Percentiles rank a stretch among this genome's conserved stretches.
Conservation (phyloP, 2,888 invertebrate genomes). For the Amblyjoppa fuscipennis region DNA sequence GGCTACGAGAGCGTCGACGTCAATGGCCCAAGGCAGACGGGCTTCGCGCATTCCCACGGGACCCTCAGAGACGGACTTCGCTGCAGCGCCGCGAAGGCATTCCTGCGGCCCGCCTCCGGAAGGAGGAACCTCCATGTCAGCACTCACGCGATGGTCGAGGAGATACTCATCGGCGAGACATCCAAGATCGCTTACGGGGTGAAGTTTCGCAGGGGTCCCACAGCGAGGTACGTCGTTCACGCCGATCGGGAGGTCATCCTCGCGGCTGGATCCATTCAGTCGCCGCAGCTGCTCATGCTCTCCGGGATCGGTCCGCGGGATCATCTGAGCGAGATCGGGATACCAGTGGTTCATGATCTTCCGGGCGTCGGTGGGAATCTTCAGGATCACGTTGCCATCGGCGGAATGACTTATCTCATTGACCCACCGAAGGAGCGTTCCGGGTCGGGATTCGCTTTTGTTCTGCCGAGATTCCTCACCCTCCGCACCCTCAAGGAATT, state of each 20-base stretch:
- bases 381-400: constrained; percentile 93
- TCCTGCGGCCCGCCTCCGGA: constrained; percentile 89
- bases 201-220: constrained; percentile 87
- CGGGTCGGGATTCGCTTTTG: constrained; percentile 88
- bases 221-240: constrained; percentile 85
- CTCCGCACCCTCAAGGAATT: constrained; percentile 89
- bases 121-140: constrained; percentile 92
- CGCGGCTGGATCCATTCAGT: constrained; percentile 93
- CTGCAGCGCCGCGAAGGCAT: constrained; percentile 94
- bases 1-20: constrained; percentile 91
- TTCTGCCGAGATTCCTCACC: constrained; percentile 89
- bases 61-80: constrained; percentile 92
- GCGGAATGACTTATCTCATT: constrained; percentile 90
- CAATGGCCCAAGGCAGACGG: constrained; percentile 93
- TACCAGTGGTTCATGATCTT: constrained; percentile 88
- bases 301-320: constrained; percentile 92
- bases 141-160: constrained; percentile 89
- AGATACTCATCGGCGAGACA: constrained; percentile 88
- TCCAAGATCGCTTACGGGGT: constrained; percentile 89
- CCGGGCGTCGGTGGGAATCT: constrained; percentile 93
- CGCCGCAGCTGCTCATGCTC: constrained; percentile 94
- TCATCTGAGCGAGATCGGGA: constrained; percentile 88
- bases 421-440: constrained; percentile 87
- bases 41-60: constrained; percentile 92
- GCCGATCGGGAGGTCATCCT: constrained; percentile 93